Base-by-base conservation (phyloP, 2,888 invertebrate species). In the Bombyx huttoni region DNA sequence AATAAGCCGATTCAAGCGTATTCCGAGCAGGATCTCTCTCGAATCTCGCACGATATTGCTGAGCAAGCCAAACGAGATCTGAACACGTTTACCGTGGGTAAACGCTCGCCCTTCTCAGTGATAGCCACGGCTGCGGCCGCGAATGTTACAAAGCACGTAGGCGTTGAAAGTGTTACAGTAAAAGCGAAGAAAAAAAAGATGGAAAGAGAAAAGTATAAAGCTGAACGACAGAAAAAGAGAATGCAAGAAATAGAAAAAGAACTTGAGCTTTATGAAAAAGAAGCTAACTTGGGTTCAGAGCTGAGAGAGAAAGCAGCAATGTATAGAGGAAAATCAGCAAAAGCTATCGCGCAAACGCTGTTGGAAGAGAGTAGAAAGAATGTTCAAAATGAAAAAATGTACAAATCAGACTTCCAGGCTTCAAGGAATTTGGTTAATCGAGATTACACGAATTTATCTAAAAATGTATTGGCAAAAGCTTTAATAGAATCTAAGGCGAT, bases 311-410 rank as follows among this genome's bases (percentile, higher is more conserved):
- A 83, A 68, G 90, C 91, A 57, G 82, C 89, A 73, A 78, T 90
- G 75, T 91, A 94, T 49, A 90, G 92, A 64, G 94, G 94, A 50
- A 94, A 93, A 87, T 94, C 94, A 3, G 94, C 94, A 7, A 91
- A 90, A 67, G 92, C 92, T 49, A 95, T 95, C 56, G 93, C 91
- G 59, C 90, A 90, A 56, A 91, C 91, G 12, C 78, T 94, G 47
- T 75, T 93, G 48, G 88, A 90, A 46, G 91, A 92, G 62, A 91
- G 89, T 45, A 71, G 89, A 52, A 84, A 78, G 58, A 91, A 91
- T 68, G 86, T 92, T 46, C 81, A 85, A 0, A 81, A 78, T 52
- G 73, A 70, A 8, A 81, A 72, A 75, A 77, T 63, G 7, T 68
- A 69, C 13, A 73, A 65, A 58, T 63, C 79, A 54, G 68, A 78